A percentile compares a stretch with the other conserved stretches of the same genome.
Conservation (phyloP, 2,113 vertebrate species). For the Aix galericulata region DNA sequence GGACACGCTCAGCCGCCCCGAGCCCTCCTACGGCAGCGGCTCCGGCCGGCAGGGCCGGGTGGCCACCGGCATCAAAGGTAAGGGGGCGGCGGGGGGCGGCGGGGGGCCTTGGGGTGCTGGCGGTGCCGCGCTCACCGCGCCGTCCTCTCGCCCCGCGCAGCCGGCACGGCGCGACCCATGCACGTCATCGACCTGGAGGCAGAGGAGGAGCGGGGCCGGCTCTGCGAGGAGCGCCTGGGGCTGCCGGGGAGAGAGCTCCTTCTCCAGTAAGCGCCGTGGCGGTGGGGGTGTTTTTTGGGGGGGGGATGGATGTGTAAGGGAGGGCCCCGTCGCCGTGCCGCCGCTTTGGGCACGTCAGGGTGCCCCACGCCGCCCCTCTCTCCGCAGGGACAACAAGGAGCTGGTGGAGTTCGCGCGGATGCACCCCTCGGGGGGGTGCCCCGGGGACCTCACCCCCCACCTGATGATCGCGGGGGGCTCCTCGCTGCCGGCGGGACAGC, state of each 20-base stretch:
- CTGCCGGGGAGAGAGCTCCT: slow-evolving; percentile 86
- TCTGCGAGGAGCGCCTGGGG: slow-evolving; percentile 89
- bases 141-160: not conserved
- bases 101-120: fast-evolving
- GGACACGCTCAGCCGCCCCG: slow-evolving; percentile 84
- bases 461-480: slow-evolving; percentile 89
- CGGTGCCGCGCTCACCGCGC: not conserved
- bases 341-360: fast-evolving
- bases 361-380: not conserved
- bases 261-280: slow-evolving; percentile 80
- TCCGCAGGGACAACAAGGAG: slow-evolving; percentile 91
- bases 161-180: slow-evolving; percentile 76
- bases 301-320: not conserved
- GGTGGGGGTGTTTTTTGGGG: fast-evolving
- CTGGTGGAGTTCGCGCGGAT: slow-evolving; percentile 92
- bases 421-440: slow-evolving; percentile 89
- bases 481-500: slow-evolving; percentile 87
- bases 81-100: fast-evolving
- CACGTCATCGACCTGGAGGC: slow-evolving; percentile 84
- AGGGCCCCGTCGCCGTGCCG: not conserved
- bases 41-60: slow-evolving; percentile 82
- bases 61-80: slow-evolving; percentile 45
- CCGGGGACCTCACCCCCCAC: slow-evolving; percentile 90
- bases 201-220: slow-evolving; percentile 88
- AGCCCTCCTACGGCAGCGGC: slow-evolving; percentile 71